A percentile compares a stretch with the other conserved stretches of the same genome.
These are phyloP conservation scores for Apamea monoglypha DNA, from an alignment of 2,888 invertebrate species.

Conservation along the genomic window DNA sequence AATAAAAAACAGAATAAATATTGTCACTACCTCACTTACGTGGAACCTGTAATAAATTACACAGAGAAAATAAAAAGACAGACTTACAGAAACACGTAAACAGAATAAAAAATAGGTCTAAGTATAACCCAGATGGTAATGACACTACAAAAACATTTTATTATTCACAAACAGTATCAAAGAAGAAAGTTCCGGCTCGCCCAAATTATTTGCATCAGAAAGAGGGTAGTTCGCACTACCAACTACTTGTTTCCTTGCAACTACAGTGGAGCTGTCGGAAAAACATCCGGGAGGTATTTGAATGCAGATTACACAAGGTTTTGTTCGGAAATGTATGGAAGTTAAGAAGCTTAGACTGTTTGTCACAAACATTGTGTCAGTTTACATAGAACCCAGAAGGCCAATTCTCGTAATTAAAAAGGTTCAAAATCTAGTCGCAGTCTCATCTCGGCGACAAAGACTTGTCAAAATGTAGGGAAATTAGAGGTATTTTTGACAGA, in stretches of 20 bases:
- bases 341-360: constrained; percentile 50
- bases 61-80: constrained; percentile 39
- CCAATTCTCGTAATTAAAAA: no score
- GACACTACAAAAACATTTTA: constrained; percentile 75
- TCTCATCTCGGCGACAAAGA: no score
- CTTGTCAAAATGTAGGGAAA: no score
- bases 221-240: constrained; percentile 71
- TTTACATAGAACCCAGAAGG: constrained; percentile 32
- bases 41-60: constrained; percentile 40
- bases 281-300: constrained; percentile 78
- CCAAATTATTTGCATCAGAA: constrained; percentile 85
- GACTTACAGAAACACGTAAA: constrained; percentile 46
- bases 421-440: no score
- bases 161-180: constrained; percentile 79
- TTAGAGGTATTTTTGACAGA: no score
- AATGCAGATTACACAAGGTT: constrained; percentile 75
- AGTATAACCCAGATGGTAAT: constrained; percentile 66
- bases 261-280: constrained; percentile 68
- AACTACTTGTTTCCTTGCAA: constrained; percentile 75
- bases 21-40: constrained; percentile 17
- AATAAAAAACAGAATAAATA: constrained; percentile 46
- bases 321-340: constrained; percentile 59
- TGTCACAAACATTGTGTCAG: constrained; percentile 34
- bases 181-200: constrained; percentile 75
- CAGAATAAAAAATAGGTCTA: constrained; percentile 53